Conservation (phyloP, 64 coral and sea anemone species). For the Stichodactyla mertensii region DNA sequence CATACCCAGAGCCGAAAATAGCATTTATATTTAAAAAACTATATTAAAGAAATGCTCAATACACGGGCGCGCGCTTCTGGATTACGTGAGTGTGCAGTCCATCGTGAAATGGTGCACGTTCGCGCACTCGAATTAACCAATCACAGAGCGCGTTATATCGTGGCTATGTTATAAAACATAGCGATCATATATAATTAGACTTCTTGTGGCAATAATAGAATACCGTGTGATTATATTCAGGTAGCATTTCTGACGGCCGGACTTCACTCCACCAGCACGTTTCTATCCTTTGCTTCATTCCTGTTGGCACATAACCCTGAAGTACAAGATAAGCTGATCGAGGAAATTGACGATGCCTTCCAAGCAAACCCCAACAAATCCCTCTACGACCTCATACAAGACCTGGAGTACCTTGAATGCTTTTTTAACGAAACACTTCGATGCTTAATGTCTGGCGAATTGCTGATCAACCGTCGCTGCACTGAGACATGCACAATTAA, state of each 20-base stretch:
- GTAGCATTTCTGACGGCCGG: slow-evolving; percentile 21
- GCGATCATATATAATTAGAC: not conserved
- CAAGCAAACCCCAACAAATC: slow-evolving; percentile 18
- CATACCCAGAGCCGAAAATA: no score
- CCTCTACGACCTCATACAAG: slow-evolving; percentile 27
- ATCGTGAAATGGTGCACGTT: no score
- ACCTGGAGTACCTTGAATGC: slow-evolving; percentile 38
- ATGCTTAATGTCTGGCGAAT: not conserved
- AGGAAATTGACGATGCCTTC: slow-evolving; percentile 30
- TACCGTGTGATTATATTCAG: not conserved
- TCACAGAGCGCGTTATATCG: no score
- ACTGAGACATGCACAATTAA: slow-evolving; percentile 36
- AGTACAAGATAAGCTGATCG: slow-evolving; percentile 37
- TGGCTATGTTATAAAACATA: no score
- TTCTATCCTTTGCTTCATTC: slow-evolving; percentile 22
- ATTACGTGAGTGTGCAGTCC: no score
- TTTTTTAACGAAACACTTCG: slow-evolving; percentile 36
- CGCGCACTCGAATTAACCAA: no score
- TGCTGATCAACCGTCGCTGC: slow-evolving; percentile 4
- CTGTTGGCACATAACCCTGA: slow-evolving; percentile 30
- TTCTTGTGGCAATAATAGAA: not conserved
- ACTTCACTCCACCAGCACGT: slow-evolving; percentile 33
- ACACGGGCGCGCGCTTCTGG: no score
- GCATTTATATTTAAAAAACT: no score
- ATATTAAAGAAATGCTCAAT: no score